These are phyloP conservation scores for Danio kyathit DNA, from an alignment of 2,797 vertebrate genomes.

Conservation along the genomic window DNA sequence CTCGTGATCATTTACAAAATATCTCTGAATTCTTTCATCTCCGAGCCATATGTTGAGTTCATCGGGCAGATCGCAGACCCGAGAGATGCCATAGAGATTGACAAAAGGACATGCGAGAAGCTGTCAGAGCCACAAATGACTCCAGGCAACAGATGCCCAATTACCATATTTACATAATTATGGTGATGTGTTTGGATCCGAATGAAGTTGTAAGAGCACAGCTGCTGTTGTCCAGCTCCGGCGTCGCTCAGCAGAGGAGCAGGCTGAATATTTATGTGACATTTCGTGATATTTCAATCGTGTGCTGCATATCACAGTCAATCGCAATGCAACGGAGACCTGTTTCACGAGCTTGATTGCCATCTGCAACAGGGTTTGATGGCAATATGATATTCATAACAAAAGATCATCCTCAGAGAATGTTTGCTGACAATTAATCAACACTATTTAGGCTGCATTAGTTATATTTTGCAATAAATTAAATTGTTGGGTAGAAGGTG, in stretches of 20 bases:
- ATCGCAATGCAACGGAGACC: constrained; percentile 24
- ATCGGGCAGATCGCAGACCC: constrained; percentile 42
- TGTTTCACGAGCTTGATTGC: constrained; percentile 49
- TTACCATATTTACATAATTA: constrained; percentile 79
- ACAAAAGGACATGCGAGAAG: constrained; percentile 43
- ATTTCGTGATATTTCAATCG: constrained; percentile 71
- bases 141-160: constrained; percentile 77
- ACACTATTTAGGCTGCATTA: not conserved
- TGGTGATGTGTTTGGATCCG: constrained; percentile 70
- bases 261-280: constrained; percentile 74
- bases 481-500: too few relatives aligned
- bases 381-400: constrained; percentile 12
- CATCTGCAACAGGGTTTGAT: constrained; percentile 56
- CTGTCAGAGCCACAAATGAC: constrained; percentile 55
- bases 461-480: not conserved
- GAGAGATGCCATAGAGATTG: constrained; percentile 19
- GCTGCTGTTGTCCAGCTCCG: constrained; percentile 72
- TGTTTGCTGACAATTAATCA: not conserved
- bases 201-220: constrained; percentile 73
- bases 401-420: not conserved
- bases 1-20: constrained; percentile 48
- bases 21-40: constrained; percentile 41
- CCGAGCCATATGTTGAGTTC: constrained; percentile 42
- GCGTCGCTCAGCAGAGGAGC: constrained; percentile 40
- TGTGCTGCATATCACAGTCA: constrained; percentile 46